Conservation (phyloP, 30 jellyfish, hydroid and myxozoan genomes). For the Calvadosia cruxmelitensis region DNA sequence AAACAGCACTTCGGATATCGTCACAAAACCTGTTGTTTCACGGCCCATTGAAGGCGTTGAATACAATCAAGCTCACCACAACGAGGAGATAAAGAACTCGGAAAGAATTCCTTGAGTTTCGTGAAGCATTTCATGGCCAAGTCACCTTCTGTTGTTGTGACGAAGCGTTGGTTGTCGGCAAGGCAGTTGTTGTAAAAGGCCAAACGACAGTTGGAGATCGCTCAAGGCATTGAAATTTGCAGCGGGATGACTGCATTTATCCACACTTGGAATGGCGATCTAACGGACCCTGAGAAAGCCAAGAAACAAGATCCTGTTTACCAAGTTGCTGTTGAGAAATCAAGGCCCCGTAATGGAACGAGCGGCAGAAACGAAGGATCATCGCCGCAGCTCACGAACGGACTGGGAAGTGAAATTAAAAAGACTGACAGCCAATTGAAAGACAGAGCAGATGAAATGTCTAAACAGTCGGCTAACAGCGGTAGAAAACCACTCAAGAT, state of each 20-base stretch:
- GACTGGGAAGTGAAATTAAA: no score
- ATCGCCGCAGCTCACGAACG: no score
- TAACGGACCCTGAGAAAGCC: neutral
- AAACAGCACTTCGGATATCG: no score
- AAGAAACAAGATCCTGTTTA: neutral
- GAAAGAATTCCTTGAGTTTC: neutral
- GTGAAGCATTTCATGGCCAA: neutral
- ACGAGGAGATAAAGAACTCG: neutral
- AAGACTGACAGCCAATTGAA: no score
- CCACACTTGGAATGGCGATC: neutral
- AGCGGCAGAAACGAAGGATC: no score
- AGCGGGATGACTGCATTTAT: neutral
- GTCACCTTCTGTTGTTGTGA: no score
- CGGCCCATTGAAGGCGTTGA: neutral
- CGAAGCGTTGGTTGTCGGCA: no score
- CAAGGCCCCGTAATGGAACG: neutral
- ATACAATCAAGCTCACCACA: neutral
- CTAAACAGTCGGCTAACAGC: no score
- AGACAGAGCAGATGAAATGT: no score
- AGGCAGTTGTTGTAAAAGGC: no score
- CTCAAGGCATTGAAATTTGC: no score
- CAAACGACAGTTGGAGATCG: no score
- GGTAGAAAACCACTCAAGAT: neutral
- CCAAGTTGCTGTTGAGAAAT: neutral
- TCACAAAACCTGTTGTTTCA: neutral